Percentiles rank a stretch among this genome's conserved stretches.
Evolutionary conservation across 2,797 vertebrate species (phyloP).

Genomic region (Masticophis lateralis): DNA sequence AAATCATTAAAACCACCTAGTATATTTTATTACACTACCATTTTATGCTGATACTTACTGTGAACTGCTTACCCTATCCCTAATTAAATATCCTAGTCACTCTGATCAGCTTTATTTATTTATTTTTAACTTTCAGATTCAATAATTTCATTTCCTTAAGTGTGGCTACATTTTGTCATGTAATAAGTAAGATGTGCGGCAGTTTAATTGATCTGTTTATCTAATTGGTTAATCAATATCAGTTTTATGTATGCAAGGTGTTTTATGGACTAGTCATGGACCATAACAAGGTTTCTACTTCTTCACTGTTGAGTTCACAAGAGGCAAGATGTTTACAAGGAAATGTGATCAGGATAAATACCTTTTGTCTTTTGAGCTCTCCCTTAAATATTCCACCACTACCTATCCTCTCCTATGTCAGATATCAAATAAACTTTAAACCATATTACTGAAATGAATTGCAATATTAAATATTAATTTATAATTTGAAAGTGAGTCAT

Average conservation of each 20-base stretch:
- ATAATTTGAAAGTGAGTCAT: slow-evolving; percentile 4
- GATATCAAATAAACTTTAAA: slow-evolving; percentile 2
- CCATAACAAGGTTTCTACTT: background rate
- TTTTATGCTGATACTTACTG: background rate
- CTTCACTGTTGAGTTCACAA: background rate
- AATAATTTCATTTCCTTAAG: background rate
- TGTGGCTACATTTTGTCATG: background rate
- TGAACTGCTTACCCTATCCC: background rate
- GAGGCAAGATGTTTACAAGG: background rate
- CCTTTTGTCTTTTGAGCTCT: background rate
- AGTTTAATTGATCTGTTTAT: background rate
- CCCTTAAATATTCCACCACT: background rate
- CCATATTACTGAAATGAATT: background rate
- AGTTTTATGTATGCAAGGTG: background rate
- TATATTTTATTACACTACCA: background rate
- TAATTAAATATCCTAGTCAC: background rate
- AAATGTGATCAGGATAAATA: background rate
- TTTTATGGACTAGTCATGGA: background rate
- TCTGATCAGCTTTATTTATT: background rate
- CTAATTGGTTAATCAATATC: background rate
- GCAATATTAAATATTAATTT: slow-evolving; percentile 18
- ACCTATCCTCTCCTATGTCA: background rate
- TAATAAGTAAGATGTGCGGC: background rate
- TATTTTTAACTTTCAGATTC: background rate
- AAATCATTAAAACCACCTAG: background rate